Percentiles rank a stretch among this genome's conserved stretches.
Evolutionary conservation across 1,140 invertebrate species (phyloP).

Genomic region (Bombus pyrosoma): DNA sequence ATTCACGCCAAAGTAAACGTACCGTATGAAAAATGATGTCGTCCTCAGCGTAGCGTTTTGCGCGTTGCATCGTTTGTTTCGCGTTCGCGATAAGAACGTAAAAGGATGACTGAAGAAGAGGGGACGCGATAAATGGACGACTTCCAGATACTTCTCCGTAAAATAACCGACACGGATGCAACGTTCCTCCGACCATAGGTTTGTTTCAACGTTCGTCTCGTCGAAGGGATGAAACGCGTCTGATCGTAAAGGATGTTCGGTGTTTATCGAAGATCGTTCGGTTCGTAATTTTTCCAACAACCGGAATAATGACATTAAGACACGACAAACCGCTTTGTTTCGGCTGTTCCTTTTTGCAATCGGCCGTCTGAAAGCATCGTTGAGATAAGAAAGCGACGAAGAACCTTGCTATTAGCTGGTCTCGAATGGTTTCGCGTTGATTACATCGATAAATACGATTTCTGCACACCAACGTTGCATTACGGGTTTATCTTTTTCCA

Average conservation of each 20-base stretch:
- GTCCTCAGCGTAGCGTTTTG: neutral
- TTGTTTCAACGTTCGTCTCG: neutral
- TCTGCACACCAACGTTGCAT: neutral
- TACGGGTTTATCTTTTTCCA: neutral
- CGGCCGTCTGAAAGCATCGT: neutral
- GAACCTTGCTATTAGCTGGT: neutral
- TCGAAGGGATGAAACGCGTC: slow-evolving; percentile 5
- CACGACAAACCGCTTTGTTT: neutral
- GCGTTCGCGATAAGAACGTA: slow-evolving; percentile 14
- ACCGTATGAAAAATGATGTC: slow-evolving; percentile 37
- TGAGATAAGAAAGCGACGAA: neutral
- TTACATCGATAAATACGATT: slow-evolving; percentile 24
- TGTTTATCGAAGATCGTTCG: neutral
- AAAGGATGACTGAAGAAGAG: neutral
- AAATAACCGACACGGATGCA: too few species aligned
- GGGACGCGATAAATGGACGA: slow-evolving; percentile 53
- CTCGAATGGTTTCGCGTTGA: slow-evolving; percentile 14
- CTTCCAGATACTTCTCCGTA: slow-evolving; percentile 7
- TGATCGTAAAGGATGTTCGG: neutral
- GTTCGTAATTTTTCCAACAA: neutral
- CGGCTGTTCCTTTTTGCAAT: neutral
- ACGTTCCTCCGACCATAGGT: too few species aligned
- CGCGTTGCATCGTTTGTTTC: slow-evolving; percentile 52
- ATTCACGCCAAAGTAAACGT: neutral
- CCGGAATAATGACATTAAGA: slow-evolving; percentile 3